Evolutionary conservation across 1,140 invertebrate species (phyloP), one percentile per base, ranked within the genome.

Genomic region (Drosophila ercepeae): DNA sequence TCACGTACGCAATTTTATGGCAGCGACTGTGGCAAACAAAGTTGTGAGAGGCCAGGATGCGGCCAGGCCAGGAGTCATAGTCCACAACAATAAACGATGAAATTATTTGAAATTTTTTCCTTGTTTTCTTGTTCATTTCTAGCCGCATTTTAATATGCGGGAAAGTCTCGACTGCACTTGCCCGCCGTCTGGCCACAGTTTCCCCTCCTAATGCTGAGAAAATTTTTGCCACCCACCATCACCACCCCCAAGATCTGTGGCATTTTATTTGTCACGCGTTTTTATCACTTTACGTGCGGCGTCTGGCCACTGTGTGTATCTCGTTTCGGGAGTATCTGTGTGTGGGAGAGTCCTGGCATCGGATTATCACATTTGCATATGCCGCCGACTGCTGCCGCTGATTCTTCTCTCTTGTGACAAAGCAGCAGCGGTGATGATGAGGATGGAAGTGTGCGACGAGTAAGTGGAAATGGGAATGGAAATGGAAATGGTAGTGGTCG

Each of bases 331-430:
- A 48, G 46, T 52, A 18, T 45, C 21, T 63, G 54, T 44, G 54
- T 45, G 18, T 63, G 54, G 41, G 54, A 53, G 69, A 32, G 67
- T 46, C 57, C 57, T 52, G 70, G 61, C 83, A 88, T 78, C 82
- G 86, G 82, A 86, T 86, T 86, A 86, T 86, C 82, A 88, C 82
- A 88, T 88, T 88, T 88, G 82, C 82, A 88, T 88, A 88, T 75
- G 82, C 68, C 74, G 60, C 52, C 67, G 65, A 44, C 51, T 55
- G 46, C 41, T 41, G 49, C 63, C 25, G 58, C 57, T 59, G 55
- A 34, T 34, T 36, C 61, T 32, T 13, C 21, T 32, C 39, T 34
- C 41, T 74, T 50, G 57, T 81, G 82, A 86, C 76, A 74, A 74
- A 69, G 48, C 50, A n/a, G n/a, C 29, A 44, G 61, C 42, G 34